A percentile compares a stretch with the other conserved stretches of the same genome.
phyloP scores from a whole-genome alignment of 2,113 vertebrate species.

The Abramis brama region DNA sequence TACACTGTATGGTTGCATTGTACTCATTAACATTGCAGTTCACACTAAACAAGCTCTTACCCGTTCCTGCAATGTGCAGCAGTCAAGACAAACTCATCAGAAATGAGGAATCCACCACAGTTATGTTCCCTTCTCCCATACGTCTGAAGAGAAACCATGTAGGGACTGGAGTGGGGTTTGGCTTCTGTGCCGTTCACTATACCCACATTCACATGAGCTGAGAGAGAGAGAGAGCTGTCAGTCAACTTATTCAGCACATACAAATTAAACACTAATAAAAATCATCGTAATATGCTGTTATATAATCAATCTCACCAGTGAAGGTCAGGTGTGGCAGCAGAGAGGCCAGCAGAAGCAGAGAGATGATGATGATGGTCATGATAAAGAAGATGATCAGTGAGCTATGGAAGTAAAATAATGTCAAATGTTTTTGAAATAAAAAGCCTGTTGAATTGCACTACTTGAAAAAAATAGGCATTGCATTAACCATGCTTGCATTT shows the following conservation, averaged over 20 bases:
- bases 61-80: conserved; percentile 62
- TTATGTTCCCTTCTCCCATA: conserved; percentile 41
- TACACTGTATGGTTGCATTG: not conserved
- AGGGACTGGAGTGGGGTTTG: not conserved
- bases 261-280: no score
- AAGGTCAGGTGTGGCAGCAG: conserved; percentile 11
- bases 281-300: no score
- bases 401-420: no score
- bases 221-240: not conserved
- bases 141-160: conserved; percentile 46
- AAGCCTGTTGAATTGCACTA: no score
- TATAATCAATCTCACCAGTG: conserved; percentile 15
- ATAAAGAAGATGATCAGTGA: no score
- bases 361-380: no score
- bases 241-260: not conserved
- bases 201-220: conserved; percentile 16
- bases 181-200: not conserved
- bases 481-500: no score
- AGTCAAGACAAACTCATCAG: conserved; percentile 75
- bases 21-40: not conserved
- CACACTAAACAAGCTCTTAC: not conserved
- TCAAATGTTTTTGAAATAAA: no score
- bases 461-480: no score
- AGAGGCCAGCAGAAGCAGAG: not conserved
- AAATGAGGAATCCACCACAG: conserved; percentile 76